Conservation (phyloP, 1,140 invertebrate genomes). For the Drosophila burlai region DNA sequence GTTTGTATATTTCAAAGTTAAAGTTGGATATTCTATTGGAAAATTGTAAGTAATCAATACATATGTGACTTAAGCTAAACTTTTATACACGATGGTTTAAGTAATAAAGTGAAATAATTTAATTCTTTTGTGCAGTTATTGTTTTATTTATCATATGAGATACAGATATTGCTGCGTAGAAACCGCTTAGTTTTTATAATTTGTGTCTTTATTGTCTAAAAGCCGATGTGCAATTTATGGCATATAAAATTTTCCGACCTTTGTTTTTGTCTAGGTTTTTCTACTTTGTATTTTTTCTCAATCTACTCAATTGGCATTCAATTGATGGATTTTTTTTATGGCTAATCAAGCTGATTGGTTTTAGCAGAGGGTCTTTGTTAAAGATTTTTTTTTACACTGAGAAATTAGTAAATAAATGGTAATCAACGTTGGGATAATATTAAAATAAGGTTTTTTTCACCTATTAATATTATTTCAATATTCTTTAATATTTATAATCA, state of each 20-base stretch:
- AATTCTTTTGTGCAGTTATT: neutral
- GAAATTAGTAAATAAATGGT: neutral
- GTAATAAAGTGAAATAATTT: neutral
- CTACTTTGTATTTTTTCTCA: slow-evolving; percentile 1
- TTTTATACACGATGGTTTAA: neutral
- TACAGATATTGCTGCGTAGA: slow-evolving; percentile 2
- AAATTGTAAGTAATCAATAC: neutral
- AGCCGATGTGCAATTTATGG: neutral
- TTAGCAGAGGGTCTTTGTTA: neutral
- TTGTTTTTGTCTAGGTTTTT: slow-evolving; percentile 5
- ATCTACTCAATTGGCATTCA: slow-evolving; percentile 51
- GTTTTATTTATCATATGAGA: neutral
- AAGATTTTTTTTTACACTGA: neutral
- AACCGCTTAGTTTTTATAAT: neutral
- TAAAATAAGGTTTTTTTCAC: no score
- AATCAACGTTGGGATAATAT: no score
- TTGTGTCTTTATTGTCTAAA: neutral
- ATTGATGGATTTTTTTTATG: slow-evolving; percentile 43
- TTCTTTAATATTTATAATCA: no score
- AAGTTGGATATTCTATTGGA: slow-evolving; percentile 2
- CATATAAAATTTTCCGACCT: slow-evolving; percentile 1
- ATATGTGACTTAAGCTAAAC: neutral
- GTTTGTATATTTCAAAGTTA: slow-evolving; percentile 2
- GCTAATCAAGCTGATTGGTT: slow-evolving; percentile 45
- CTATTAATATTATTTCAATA: no score